These are phyloP conservation scores for Thysanoteuthis rhombus DNA, from an alignment of 2,888 invertebrate genomes.

Conservation along the genomic window DNA sequence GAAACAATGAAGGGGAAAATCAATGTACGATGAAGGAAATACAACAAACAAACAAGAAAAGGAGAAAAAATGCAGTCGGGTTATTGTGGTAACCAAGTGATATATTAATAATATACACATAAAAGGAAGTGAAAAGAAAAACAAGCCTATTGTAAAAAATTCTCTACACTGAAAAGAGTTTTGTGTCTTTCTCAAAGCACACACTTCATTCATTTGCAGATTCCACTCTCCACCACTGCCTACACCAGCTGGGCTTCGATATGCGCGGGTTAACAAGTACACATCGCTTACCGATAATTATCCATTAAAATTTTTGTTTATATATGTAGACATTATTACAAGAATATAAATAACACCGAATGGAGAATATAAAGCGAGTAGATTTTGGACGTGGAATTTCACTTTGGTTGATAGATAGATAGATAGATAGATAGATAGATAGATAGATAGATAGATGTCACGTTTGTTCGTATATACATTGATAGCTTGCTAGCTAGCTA, in stretches of 20 bases:
- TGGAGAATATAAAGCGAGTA: neutral
- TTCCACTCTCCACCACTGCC: neutral
- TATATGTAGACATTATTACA: neutral
- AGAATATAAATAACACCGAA: neutral
- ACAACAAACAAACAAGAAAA: neutral
- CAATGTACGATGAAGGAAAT: neutral
- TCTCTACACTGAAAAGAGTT: neutral
- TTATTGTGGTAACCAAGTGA: neutral
- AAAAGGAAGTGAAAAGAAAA: neutral
- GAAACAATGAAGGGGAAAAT: neutral
- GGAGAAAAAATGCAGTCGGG: neutral
- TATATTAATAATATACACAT: neutral
- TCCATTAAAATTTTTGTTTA: neutral
- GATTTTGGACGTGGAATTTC: neutral
- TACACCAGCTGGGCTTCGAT: neutral
- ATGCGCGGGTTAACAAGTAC: neutral
- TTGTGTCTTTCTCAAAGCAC: neutral
- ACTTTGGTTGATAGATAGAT: too few relatives aligned
- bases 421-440: too few relatives aligned
- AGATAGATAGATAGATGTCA: too few relatives aligned
- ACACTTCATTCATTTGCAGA: neutral
- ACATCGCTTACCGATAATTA: neutral
- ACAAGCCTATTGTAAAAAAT: neutral
- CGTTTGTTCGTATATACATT: too few relatives aligned
- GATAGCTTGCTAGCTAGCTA: too few relatives aligned